phyloP scores from a whole-genome alignment of 30 jellyfish, hydroid and myxozoan species.

The Morbakka virulenta region DNA sequence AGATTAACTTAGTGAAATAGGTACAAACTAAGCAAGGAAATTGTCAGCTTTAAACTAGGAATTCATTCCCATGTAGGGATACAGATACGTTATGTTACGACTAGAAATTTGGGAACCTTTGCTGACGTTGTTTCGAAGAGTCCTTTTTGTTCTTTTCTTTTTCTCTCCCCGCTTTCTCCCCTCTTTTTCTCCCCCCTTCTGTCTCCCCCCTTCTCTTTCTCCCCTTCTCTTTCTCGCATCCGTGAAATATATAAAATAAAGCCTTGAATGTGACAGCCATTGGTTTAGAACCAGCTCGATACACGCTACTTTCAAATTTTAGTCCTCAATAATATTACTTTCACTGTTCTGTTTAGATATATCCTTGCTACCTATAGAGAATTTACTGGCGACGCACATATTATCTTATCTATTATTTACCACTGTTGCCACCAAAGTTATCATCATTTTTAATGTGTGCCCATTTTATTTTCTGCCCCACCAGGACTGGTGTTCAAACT shows the following conservation, averaged over 20 bases:
- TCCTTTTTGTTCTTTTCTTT: not conserved
- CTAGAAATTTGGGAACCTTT: too few relatives aligned
- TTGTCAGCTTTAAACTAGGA: too few relatives aligned
- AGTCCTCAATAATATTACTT: too few relatives aligned
- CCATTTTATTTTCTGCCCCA: not conserved
- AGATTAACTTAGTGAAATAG: too few relatives aligned
- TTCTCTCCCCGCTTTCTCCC: not conserved
- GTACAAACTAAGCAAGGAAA: too few relatives aligned
- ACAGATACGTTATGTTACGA: too few relatives aligned
- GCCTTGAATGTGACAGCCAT: too few relatives aligned
- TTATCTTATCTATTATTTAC: not conserved
- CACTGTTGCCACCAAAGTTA: too few relatives aligned
- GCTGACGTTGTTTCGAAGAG: too few relatives aligned
- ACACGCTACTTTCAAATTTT: not conserved
- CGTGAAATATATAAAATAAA: too few relatives aligned
- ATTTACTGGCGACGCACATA: not conserved
- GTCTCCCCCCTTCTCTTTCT: not conserved
- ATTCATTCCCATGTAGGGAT: too few relatives aligned
- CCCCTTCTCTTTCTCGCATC: not conserved
- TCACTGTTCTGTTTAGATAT: not conserved
- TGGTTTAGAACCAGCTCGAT: too few relatives aligned
- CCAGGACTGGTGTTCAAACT: slow-evolving; percentile 91
- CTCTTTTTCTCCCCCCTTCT: not conserved
- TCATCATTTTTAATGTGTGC: not conserved
- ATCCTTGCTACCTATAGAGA: not conserved